Evolutionary conservation across 2,797 vertebrate species (phyloP).

Genomic region (Nannoperca australis): DNA sequence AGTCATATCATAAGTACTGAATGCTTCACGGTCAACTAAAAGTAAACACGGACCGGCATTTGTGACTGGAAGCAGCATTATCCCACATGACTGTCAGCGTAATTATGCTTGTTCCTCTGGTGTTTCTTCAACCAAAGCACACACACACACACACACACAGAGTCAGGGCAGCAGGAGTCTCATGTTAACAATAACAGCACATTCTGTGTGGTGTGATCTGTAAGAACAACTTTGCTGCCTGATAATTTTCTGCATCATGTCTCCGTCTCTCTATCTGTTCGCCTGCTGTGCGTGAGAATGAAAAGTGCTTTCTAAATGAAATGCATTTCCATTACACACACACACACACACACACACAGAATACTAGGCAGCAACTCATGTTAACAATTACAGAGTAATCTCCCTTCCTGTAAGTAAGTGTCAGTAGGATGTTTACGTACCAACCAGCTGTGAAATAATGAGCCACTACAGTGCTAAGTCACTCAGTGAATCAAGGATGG

Average conservation of each 20-base stretch:
- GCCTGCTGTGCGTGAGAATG: slow-evolving; percentile 39
- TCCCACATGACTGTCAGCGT: neutral
- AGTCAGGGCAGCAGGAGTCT: slow-evolving; percentile 12
- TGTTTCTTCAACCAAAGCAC: slow-evolving; percentile 16
- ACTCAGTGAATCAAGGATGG: slow-evolving; percentile 40
- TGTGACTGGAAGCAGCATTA: slow-evolving; percentile 13
- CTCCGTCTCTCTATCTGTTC: slow-evolving; percentile 8
- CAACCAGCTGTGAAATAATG: slow-evolving; percentile 62
- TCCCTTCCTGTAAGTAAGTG: slow-evolving; percentile 61
- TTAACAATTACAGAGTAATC: slow-evolving; percentile 68
- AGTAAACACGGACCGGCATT: neutral
- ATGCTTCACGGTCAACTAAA: neutral
- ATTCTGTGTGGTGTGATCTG: slow-evolving; percentile 21
- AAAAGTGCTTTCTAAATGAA: slow-evolving; percentile 30
- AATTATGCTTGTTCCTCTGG: neutral
- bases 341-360: neutral
- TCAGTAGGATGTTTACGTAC: slow-evolving; percentile 57
- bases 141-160: slow-evolving; percentile 3
- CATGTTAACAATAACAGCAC: slow-evolving; percentile 12
- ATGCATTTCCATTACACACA: slow-evolving; percentile 5
- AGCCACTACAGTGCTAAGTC: slow-evolving; percentile 19
- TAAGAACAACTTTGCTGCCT: slow-evolving; percentile 21
- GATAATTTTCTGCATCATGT: slow-evolving; percentile 33
- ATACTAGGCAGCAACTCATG: slow-evolving; percentile 43
- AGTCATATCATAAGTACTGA: neutral